phyloP scores from a whole-genome alignment of 2,888 invertebrate genomes.

The Drosophila atripex region DNA sequence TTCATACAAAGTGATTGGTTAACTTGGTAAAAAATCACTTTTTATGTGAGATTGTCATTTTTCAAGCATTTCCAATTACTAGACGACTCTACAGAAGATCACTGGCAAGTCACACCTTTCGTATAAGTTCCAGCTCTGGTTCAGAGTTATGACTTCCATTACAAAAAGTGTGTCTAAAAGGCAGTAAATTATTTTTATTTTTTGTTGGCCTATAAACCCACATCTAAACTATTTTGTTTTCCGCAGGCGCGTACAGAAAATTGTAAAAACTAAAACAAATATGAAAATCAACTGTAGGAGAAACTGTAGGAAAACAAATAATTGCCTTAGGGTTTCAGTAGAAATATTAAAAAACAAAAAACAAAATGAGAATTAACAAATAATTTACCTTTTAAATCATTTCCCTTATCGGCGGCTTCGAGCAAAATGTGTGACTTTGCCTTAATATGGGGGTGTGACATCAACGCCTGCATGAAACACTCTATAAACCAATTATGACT shows the following conservation, averaged over 20 bases:
- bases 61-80: not conserved
- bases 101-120: constrained; percentile 2
- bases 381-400: constrained; percentile 34
- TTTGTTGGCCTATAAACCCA: constrained; percentile 12
- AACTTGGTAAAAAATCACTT: too few species aligned
- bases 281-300: constrained; percentile 26
- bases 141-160: not conserved
- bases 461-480: constrained; percentile 38
- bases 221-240: constrained; percentile 37
- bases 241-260: constrained; percentile 25
- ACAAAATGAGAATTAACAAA: constrained; percentile 22
- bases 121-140: not conserved
- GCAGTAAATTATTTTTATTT: not conserved
- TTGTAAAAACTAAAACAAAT: constrained; percentile 30
- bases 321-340: constrained; percentile 78
- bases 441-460: constrained; percentile 29
- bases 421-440: constrained; percentile 51
- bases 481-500: constrained; percentile 64
- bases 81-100: not conserved
- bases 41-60: not conserved
- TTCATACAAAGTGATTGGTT: constrained; percentile 1
- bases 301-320: constrained; percentile 46
- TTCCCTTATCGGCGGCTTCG: constrained; percentile 41
- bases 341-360: constrained; percentile 47
- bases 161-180: not conserved